Evolutionary conservation across 2,797 vertebrate genomes (phyloP).

Genomic region (Hypotaenidia philippensis): DNA sequence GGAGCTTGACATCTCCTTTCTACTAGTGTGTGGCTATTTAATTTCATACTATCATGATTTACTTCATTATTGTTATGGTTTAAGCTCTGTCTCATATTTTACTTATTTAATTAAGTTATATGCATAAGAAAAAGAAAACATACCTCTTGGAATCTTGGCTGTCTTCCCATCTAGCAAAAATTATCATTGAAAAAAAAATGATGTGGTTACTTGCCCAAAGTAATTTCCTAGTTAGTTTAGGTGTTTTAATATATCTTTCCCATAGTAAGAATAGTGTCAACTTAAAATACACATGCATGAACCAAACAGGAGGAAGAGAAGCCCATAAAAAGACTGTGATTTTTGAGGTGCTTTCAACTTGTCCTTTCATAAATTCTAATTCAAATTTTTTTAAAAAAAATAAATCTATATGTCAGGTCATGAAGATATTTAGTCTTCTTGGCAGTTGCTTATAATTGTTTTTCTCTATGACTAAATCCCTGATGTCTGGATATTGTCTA

Average conservation of each 20-base stretch:
- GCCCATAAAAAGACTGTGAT: background rate
- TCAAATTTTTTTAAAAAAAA: background rate
- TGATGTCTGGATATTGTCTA: slow-evolving; percentile 42
- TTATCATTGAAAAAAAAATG: slow-evolving; percentile 23
- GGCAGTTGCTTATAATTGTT: slow-evolving; percentile 39
- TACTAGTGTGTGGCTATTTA: slow-evolving; percentile 27
- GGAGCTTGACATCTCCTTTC: slow-evolving; percentile 1
- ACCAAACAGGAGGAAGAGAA: slow-evolving; percentile 51
- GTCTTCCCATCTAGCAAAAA: slow-evolving; percentile 54
- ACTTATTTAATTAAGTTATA: slow-evolving; percentile 65
- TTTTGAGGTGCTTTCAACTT: slow-evolving; percentile 38
- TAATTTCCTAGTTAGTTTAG: slow-evolving; percentile 43
- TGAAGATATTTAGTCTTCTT: slow-evolving; percentile 27
- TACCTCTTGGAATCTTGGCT: slow-evolving; percentile 36
- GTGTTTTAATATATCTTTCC: slow-evolving; percentile 31
- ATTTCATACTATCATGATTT: slow-evolving; percentile 22
- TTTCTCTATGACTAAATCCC: background rate
- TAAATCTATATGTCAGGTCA: background rate
- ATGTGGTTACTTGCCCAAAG: slow-evolving; percentile 22
- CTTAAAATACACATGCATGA: background rate
- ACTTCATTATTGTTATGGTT: slow-evolving; percentile 30
- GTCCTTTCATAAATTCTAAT: slow-evolving; percentile 15
- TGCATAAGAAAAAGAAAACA: slow-evolving; percentile 25
- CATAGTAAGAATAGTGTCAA: background rate
- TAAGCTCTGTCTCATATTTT: slow-evolving; percentile 41